Evolutionary conservation across 1,140 invertebrate species (phyloP).

Genomic region (Schlechtendalia chinensis): DNA sequence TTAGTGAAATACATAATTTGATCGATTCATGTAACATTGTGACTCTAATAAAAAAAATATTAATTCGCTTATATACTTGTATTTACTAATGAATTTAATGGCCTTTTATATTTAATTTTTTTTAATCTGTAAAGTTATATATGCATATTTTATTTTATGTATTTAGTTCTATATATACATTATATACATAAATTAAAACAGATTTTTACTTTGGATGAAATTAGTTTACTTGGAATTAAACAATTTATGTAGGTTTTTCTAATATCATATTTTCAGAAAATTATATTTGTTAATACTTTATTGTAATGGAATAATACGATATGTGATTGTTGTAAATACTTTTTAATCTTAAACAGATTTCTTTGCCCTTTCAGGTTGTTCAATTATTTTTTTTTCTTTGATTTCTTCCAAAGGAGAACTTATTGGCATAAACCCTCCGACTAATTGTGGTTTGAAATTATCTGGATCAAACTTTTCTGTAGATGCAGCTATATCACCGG

Average conservation of each 20-base stretch:
- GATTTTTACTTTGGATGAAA: neutral
- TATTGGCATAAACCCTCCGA: constrained; percentile 69
- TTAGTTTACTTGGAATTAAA: neutral
- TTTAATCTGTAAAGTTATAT: neutral
- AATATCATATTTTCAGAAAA: neutral
- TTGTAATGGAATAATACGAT: neutral
- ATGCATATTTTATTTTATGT: neutral
- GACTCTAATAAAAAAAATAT: too few species aligned
- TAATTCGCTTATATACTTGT: too few species aligned
- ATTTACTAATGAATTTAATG: too few species aligned
- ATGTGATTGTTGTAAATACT: neutral
- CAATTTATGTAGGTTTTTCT: too few species aligned
- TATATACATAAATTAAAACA: constrained; percentile 22
- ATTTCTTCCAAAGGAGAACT: constrained; percentile 50
- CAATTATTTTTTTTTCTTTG: constrained; percentile 26
- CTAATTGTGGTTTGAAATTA: constrained; percentile 68
- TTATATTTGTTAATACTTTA: neutral
- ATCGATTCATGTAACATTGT: too few species aligned
- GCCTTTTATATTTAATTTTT: neutral
- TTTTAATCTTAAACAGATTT: neutral
- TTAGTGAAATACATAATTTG: too few species aligned
- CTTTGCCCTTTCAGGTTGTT: constrained; percentile 25
- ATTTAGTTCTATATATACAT: constrained; percentile 23
- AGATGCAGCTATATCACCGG: neutral
- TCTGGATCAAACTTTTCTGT: constrained; percentile 62